Evolutionary conservation across 2,888 invertebrate genomes (phyloP), one percentile per base, ranked within the genome.

Genomic region (Stomorhina lunata): DNA sequence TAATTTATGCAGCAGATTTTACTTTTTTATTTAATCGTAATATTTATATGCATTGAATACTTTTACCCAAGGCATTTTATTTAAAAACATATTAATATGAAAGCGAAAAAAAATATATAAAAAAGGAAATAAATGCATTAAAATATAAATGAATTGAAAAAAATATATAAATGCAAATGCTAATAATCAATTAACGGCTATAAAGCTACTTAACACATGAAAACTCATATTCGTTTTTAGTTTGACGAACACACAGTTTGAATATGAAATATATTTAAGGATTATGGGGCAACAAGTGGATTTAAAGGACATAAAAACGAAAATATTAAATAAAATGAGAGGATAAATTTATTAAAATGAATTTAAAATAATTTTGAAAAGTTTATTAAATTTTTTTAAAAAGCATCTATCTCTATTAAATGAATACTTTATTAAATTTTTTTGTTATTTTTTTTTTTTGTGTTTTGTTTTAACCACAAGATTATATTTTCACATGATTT

Each of bases 21-120:
- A 65, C n/a, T n/a, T 48, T 65, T 65, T 17, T 32, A 50, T 50
- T 50, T 66, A 66, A 66, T 66, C 50, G 37, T 50, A 66, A 66
- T 50, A 10, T 50, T 50, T 32, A 10, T 37, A 34, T 50, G 32
- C 66, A 50, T 22, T 43, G 9, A 25, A 7, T 29, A 65, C n/a
- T 48, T 59, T 40, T 40, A 37, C 59, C 37, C 25, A 34, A n/a
- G 37, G 59, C 7, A 37, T 59, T 37, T 34, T 22, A 37, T 7
- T 32, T 22, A 5, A 59, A 40, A 37, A 59, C 29, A 25, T 57
- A 57, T 15, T 37, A 9, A 59, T 37, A 37, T 1, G 4, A 20
- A 12, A 1, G 20, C 17, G 34, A 34, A 34, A 1, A 34, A 20
- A 4, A 12, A 37, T 3, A 2, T 1, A 37, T 12, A 10, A 2